A percentile compares a stretch with the other conserved stretches of the same genome.
These are phyloP conservation scores for Anguilla obscura DNA, from an alignment of 2,797 vertebrate genomes.

Conservation along the genomic window DNA sequence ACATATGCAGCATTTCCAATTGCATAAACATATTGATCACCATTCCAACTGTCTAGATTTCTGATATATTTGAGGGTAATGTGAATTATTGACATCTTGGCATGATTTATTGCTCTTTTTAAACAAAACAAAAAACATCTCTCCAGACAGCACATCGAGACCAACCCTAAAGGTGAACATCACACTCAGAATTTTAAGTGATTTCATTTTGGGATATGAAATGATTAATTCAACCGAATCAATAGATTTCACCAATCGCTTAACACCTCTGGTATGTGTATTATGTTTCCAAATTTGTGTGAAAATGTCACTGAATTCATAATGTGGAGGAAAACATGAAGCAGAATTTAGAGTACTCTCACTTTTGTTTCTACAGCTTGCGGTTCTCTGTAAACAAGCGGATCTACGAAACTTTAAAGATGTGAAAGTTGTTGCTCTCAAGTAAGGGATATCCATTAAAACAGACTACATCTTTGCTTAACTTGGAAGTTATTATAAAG, in stretches of 20 bases:
- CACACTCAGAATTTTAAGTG: conserved; percentile 49
- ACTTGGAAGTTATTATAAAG: background rate
- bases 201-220: conserved; percentile 40
- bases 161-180: conserved; percentile 57
- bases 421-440: conserved; percentile 53
- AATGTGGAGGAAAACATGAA: background rate
- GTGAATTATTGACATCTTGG: background rate
- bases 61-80: background rate
- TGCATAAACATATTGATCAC: background rate
- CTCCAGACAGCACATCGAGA: conserved; percentile 47
- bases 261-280: conserved; percentile 50
- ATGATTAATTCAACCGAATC: conserved; percentile 48
- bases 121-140: conserved; percentile 7
- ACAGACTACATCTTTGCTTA: background rate
- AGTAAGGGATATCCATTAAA: conserved; percentile 43
- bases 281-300: background rate
- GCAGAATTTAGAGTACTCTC: background rate
- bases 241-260: conserved; percentile 44
- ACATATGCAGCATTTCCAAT: background rate
- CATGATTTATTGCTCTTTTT: conserved; percentile 1
- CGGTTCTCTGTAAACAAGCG: conserved; percentile 55
- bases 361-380: conserved; percentile 56
- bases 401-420: conserved; percentile 50
- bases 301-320: background rate
- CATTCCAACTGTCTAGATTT: background rate